phyloP scores from a whole-genome alignment of 1,140 invertebrate genomes.

The Aphidius ervi region DNA sequence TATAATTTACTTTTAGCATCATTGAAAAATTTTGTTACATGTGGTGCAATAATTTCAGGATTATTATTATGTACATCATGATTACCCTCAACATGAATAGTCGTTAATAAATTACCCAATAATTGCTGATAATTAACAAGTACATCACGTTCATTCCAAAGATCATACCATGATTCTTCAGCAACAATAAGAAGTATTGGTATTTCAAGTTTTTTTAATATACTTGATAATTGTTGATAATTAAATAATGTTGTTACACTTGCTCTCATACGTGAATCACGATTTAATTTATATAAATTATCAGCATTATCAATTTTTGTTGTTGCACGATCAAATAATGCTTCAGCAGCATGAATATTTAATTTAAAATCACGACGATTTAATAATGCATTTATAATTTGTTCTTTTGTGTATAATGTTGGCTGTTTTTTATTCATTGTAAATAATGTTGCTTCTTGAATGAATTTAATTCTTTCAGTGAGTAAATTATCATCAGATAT shows the following conservation, averaged over 20 bases:
- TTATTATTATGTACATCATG: conserved; percentile 64
- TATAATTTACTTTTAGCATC: conserved; percentile 36
- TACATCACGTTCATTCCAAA: conserved; percentile 17
- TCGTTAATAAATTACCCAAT: conserved; percentile 22
- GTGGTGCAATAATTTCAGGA: conserved; percentile 53
- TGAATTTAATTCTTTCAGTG: conserved; percentile 29
- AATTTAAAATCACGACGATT: conserved; percentile 38
- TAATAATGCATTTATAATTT: conserved; percentile 50
- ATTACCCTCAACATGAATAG: conserved; percentile 54
- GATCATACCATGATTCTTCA: conserved; percentile 25
- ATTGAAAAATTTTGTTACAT: conserved; percentile 46
- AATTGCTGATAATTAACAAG: conserved; percentile 23
- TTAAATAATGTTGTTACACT: conserved; percentile 21
- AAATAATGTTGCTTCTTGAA: conserved; percentile 34
- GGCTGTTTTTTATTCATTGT: conserved; percentile 31
- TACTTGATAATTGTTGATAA: conserved; percentile 17
- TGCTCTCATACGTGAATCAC: conserved; percentile 40
- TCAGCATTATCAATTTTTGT: conserved; percentile 35
- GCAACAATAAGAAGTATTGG: conserved; percentile 37
- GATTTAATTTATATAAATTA: conserved; percentile 36
- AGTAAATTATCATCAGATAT: conserved; percentile 34
- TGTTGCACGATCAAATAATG: conserved; percentile 52
- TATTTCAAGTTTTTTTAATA: conserved; percentile 28
- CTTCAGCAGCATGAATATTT: conserved; percentile 47
- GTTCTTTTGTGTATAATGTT: conserved; percentile 51